Evolutionary conservation across 2,797 vertebrate genomes (phyloP).

Genomic region (Pantherophis alleghaniensis): DNA sequence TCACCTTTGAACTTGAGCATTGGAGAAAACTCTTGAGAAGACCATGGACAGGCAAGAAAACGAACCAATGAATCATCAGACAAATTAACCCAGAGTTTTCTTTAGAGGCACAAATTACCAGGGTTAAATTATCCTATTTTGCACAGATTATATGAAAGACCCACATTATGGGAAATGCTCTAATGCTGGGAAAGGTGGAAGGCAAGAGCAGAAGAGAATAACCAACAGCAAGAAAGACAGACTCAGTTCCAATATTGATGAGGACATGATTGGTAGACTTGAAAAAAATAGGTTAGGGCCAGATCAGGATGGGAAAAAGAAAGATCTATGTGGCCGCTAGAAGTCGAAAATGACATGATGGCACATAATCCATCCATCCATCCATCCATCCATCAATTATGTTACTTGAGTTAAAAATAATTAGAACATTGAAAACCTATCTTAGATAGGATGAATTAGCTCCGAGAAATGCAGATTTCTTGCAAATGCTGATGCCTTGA

Average conservation of each 20-base stretch:
- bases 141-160: background rate
- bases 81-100: background rate
- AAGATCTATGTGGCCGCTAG: background rate
- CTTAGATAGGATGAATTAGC: background rate
- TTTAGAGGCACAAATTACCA: background rate
- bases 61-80: background rate
- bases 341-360: background rate
- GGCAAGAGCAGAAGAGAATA: background rate
- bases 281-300: background rate
- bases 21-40: background rate
- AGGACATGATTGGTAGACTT: background rate
- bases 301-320: background rate
- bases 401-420: background rate
- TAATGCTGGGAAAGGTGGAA: background rate
- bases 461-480: background rate
- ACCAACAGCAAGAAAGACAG: background rate
- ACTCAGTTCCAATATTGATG: background rate
- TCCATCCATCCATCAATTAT: background rate
- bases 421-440: background rate
- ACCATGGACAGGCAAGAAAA: background rate
- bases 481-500: background rate
- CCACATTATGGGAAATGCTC: background rate
- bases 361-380: background rate
- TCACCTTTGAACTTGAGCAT: background rate
- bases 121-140: background rate